A percentile compares a stretch with the other conserved stretches of the same genome.
These are phyloP conservation scores for Trachops cirrhosus DNA, from an alignment of 2,797 vertebrate genomes.

Conservation along the genomic window DNA sequence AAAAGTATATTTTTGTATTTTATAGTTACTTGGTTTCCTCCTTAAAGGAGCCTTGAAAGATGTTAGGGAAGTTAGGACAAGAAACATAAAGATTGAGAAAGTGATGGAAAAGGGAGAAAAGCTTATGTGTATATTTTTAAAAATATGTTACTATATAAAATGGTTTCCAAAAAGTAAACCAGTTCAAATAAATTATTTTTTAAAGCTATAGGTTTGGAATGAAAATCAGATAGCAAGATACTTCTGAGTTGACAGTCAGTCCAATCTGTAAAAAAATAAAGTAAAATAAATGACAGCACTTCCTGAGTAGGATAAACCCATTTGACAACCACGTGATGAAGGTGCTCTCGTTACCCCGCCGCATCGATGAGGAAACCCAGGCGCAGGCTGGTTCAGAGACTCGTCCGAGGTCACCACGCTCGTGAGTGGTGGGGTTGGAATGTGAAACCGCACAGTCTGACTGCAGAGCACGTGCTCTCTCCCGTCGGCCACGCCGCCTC, in stretches of 20 bases:
- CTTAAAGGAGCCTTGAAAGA: not conserved
- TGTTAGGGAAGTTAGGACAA: not conserved
- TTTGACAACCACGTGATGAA: fast-evolving
- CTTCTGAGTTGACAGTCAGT: not conserved
- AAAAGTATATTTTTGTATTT: not conserved
- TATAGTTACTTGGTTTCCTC: not conserved
- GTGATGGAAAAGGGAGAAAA: not conserved
- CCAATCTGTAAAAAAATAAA: not conserved
- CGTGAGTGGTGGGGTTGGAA: not conserved
- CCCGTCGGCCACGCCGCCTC: fast-evolving
- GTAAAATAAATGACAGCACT: not conserved
- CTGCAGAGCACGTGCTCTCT: fast-evolving
- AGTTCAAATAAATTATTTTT: slow-evolving; percentile 27
- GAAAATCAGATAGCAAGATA: not conserved
- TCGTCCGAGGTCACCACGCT: not conserved
- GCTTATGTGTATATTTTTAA: not conserved
- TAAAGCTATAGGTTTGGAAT: slow-evolving; percentile 11
- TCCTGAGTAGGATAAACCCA: not conserved
- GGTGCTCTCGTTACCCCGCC: no score
- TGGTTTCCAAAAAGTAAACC: slow-evolving; percentile 19
- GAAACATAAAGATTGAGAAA: not conserved
- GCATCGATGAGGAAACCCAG: not conserved
- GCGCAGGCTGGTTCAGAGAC: no score
- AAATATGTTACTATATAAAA: not conserved
- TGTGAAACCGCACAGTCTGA: not conserved